These are phyloP conservation scores for Thecophora atra DNA, from an alignment of 2,888 invertebrate species.

Conservation along the genomic window DNA sequence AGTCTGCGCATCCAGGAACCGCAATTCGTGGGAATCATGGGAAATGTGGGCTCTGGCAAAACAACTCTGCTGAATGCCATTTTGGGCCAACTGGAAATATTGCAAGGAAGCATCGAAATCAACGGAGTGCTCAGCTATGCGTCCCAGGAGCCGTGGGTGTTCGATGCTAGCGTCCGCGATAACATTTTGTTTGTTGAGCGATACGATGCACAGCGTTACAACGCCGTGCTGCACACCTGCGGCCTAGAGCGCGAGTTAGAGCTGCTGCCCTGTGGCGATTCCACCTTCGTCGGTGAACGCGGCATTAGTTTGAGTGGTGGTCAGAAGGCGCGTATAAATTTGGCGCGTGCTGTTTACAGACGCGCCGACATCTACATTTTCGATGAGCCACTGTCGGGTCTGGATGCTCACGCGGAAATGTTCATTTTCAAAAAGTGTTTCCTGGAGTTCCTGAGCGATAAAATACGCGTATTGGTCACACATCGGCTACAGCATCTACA, in stretches of 20 bases:
- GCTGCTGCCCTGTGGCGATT: conserved; percentile 69
- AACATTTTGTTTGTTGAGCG: conserved; percentile 89
- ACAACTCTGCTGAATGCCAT: conserved; percentile 77
- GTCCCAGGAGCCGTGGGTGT: conserved; percentile 85
- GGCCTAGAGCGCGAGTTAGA: conserved; percentile 73
- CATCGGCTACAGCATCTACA: conserved; percentile 73
- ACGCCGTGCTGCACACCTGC: conserved; percentile 70
- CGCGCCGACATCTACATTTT: conserved; percentile 79
- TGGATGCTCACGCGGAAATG: conserved; percentile 79
- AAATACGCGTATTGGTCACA: conserved; percentile 77
- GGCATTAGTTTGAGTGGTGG: conserved; percentile 79
- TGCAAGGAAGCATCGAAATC: conserved; percentile 70
- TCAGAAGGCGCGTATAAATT: conserved; percentile 78
- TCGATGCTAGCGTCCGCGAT: conserved; percentile 81
- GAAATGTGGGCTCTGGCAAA: conserved; percentile 80
- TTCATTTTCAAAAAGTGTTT: conserved; percentile 79
- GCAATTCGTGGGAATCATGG: conserved; percentile 70
- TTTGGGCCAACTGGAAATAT: conserved; percentile 76
- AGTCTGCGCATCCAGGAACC: conserved; percentile 63
- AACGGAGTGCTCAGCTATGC: conserved; percentile 78
- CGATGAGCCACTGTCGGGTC: conserved; percentile 82
- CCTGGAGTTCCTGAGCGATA: conserved; percentile 69
- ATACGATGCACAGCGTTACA: conserved; percentile 70
- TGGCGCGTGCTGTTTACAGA: conserved; percentile 78
- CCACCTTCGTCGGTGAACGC: conserved; percentile 71